Conservation (phyloP, 2,797 vertebrate species). For the Lerista edwardsae region DNA sequence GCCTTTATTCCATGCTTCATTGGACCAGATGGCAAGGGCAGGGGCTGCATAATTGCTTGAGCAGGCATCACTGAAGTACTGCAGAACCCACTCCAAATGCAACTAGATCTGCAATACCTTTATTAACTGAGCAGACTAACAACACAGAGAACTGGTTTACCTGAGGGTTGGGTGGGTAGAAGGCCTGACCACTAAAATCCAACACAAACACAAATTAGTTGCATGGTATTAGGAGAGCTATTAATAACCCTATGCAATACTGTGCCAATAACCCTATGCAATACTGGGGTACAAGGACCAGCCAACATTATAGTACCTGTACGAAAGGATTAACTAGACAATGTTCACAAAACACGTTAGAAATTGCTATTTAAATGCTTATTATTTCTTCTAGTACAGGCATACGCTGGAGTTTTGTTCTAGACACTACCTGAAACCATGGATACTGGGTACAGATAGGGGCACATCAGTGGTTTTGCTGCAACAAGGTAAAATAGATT, state of each 20-base stretch:
- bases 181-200: background rate
- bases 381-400: background rate
- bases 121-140: constrained; percentile 24
- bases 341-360: background rate
- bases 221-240: background rate
- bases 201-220: background rate
- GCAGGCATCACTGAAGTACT: constrained; percentile 26
- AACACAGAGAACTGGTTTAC: constrained; percentile 19
- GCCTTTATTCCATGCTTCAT: constrained; percentile 10
- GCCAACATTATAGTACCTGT: background rate
- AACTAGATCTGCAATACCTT: background rate
- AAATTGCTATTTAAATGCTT: background rate
- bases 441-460: too few species aligned
- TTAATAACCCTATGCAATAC: too few species aligned
- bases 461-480: too few species aligned
- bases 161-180: background rate
- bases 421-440: too few species aligned
- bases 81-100: constrained; percentile 6
- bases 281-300: background rate
- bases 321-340: background rate
- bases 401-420: too few species aligned
- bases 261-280: background rate
- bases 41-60: constrained; percentile 1
- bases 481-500: too few species aligned
- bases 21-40: constrained; percentile 39